phyloP scores from a whole-genome alignment of 92 coral and sea anemone species.

The Metridium senile region DNA sequence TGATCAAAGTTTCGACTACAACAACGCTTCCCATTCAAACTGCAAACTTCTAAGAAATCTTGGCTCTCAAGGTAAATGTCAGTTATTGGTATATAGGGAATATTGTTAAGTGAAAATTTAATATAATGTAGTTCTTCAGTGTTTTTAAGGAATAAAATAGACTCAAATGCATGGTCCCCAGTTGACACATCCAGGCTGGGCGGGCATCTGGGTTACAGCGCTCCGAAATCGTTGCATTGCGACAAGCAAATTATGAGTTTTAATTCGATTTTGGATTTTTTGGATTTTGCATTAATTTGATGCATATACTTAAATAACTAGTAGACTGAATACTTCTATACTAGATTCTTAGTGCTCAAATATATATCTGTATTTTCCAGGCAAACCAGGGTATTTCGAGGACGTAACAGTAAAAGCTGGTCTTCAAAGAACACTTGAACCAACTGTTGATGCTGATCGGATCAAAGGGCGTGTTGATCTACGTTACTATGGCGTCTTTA shows the following conservation, averaged over 20 bases:
- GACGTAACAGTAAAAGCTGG: conserved; percentile 95
- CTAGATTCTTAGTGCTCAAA: background rate
- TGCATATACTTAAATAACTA: no score
- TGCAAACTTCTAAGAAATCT: conserved; percentile 86
- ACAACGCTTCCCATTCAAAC: conserved; percentile 82
- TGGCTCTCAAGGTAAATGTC: conserved; percentile 73
- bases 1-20: conserved; percentile 92
- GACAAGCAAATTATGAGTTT: no score
- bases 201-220: no score
- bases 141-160: no score
- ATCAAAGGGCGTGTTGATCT: conserved; percentile 86
- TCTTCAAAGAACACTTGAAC: conserved; percentile 62
- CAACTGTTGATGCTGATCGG: conserved; percentile 83
- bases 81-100: background rate
- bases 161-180: no score
- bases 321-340: no score
- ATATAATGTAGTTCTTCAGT: no score
- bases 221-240: no score
- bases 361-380: no score
- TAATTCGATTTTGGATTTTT: no score
- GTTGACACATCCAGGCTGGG: no score
- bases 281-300: no score
- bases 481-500: conserved; percentile 82
- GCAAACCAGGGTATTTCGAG: conserved; percentile 88
- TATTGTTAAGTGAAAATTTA: background rate